phyloP scores from a whole-genome alignment of 2,797 vertebrate genomes.

The Gadopsis marmoratus region DNA sequence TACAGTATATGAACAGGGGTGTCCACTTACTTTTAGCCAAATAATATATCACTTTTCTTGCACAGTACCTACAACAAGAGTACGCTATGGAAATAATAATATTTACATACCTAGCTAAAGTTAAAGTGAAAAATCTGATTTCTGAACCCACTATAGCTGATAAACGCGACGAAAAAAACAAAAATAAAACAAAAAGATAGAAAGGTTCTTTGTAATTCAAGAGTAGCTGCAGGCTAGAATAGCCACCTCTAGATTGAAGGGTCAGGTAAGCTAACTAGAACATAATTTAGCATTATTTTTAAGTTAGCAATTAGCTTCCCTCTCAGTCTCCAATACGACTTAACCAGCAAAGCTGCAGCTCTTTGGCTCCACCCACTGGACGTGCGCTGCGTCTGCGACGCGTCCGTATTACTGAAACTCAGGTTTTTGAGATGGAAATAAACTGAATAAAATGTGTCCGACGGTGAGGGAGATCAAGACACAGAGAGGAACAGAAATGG shows the following conservation, averaged over 20 bases:
- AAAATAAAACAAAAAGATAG: neutral
- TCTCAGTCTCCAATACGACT: neutral
- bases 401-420: neutral
- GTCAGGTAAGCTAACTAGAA: neutral
- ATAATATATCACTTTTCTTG: neutral
- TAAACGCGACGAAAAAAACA: neutral
- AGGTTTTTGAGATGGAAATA: slow-evolving; percentile 19
- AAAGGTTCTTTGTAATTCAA: neutral
- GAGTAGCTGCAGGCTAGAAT: neutral
- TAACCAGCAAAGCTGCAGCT: neutral
- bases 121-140: neutral
- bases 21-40: neutral
- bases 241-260: neutral
- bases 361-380: neutral
- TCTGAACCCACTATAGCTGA: neutral
- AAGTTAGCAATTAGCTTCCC: neutral
- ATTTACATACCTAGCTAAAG: neutral
- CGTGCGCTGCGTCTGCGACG: neutral
- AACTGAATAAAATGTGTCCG: slow-evolving; percentile 13
- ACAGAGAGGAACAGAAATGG: neutral
- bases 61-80: neutral
- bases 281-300: neutral
- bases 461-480: slow-evolving; percentile 7
- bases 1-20: neutral
- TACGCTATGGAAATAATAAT: neutral